Conservation (phyloP, 2,113 vertebrate species). For the Ranitomeya variabilis region DNA sequence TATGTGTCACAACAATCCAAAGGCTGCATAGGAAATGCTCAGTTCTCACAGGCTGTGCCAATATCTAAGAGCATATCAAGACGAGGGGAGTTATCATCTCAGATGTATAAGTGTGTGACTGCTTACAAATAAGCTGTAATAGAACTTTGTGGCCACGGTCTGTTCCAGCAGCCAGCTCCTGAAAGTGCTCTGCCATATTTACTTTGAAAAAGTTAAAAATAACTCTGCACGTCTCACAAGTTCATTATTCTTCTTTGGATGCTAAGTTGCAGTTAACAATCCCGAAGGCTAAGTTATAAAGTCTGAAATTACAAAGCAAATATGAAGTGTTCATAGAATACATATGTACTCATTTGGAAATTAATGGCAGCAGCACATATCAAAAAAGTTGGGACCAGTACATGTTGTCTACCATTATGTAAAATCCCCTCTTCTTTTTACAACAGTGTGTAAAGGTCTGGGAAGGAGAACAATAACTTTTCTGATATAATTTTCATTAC, state of each 20-base stretch:
- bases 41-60: constrained; percentile 52
- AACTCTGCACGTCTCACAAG: constrained; percentile 33
- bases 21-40: constrained; percentile 24
- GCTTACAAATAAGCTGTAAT: constrained; percentile 18
- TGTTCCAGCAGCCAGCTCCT: neutral
- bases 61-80: constrained; percentile 31
- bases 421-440: no score
- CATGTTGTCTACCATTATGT: no score
- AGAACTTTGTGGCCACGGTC: neutral
- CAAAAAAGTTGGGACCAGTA: no score
- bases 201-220: constrained; percentile 44
- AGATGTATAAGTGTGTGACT: constrained; percentile 20
- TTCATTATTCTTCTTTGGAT: constrained; percentile 14
- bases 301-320: neutral
- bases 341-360: no score
- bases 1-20: constrained; percentile 27
- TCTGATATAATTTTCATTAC: no score
- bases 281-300: neutral
- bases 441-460: no score
- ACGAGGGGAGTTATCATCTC: constrained; percentile 2
- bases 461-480: no score
- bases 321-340: neutral
- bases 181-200: constrained; percentile 2
- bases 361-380: no score
- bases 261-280: neutral